Evolutionary conservation across 53 echinoderm and acorn worm species (phyloP).

Genomic region (Henricia sp.): DNA sequence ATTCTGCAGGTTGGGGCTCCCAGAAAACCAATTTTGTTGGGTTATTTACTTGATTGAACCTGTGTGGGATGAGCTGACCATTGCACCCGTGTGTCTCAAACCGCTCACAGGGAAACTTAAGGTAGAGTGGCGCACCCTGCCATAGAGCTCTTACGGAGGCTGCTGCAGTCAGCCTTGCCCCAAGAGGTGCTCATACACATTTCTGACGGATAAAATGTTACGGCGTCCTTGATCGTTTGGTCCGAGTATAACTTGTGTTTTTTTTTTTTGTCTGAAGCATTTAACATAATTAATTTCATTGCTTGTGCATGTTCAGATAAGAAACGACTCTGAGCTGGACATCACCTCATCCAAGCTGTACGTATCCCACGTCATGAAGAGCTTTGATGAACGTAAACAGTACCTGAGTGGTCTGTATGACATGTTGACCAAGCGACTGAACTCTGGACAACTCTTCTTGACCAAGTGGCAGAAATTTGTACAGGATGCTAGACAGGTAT

Average conservation of each 20-base stretch:
- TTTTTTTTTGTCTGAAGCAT: too few relatives aligned
- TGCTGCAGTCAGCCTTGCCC: too few relatives aligned
- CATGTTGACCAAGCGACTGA: slow-evolving; percentile 70
- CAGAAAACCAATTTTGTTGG: too few relatives aligned
- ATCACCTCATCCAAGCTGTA: slow-evolving; percentile 72
- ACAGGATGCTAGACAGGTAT: slow-evolving; percentile 93
- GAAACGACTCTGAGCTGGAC: slow-evolving; percentile 78
- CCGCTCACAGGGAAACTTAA: too few relatives aligned
- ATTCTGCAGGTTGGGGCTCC: too few relatives aligned
- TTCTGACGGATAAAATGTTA: background rate
- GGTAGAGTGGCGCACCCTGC: too few relatives aligned
- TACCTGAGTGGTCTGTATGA: slow-evolving; percentile 84
- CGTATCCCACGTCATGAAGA: slow-evolving; percentile 80
- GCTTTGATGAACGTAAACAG: slow-evolving; percentile 74
- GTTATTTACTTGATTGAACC: too few relatives aligned
- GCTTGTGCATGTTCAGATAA: slow-evolving; percentile 52
- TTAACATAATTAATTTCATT: background rate
- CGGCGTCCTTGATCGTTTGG: background rate
- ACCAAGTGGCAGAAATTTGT: slow-evolving; percentile 96
- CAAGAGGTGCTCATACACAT: too few relatives aligned
- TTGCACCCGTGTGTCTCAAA: too few relatives aligned
- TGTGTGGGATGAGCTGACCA: too few relatives aligned
- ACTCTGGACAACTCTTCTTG: slow-evolving; percentile 78
- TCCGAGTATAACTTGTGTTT: too few relatives aligned
- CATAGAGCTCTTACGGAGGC: too few relatives aligned